Percentiles rank a stretch among this genome's conserved stretches.
Conservation (phyloP, 2,113 vertebrate genomes). For the Tyrannus savana region DNA sequence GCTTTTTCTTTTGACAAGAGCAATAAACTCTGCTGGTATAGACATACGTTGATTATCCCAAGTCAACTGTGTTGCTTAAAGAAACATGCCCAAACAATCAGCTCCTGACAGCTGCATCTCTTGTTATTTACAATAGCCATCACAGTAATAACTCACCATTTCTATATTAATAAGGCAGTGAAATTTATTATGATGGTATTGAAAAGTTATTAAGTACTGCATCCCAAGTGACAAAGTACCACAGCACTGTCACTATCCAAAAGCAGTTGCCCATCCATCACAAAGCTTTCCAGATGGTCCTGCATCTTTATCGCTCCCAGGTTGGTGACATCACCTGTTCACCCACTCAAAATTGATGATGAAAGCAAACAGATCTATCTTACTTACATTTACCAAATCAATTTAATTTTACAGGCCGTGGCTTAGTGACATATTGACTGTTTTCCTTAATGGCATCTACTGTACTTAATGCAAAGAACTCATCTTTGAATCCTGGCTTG, state of each 20-base stretch:
- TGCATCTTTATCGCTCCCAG: conserved; percentile 94
- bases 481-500: conserved; percentile 91
- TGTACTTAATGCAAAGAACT: conserved; percentile 98
- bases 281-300: conserved; percentile 90
- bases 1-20: conserved; percentile 81
- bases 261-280: conserved; percentile 92
- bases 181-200: conserved; percentile 96
- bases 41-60: conserved; percentile 78
- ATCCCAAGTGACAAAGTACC: conserved; percentile 94
- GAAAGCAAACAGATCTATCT: conserved; percentile 99
- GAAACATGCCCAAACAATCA: conserved; percentile 83
- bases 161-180: conserved; percentile 95
- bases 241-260: conserved; percentile 87
- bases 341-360: conserved; percentile 95
- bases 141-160: conserved; percentile 92
- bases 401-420: conserved; percentile 98
- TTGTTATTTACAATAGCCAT: conserved; percentile 90
- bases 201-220: conserved; percentile 90
- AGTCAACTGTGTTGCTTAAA: conserved; percentile 81
- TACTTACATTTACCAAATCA: conserved; percentile 99
- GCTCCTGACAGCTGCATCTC: conserved; percentile 79
- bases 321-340: conserved; percentile 98
- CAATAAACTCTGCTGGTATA: conserved; percentile 79
- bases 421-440: conserved; percentile 99
- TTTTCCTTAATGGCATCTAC: conserved; percentile 95